Base-by-base conservation (phyloP, 1,140 invertebrate species). In the Nephotettix cincticeps region DNA sequence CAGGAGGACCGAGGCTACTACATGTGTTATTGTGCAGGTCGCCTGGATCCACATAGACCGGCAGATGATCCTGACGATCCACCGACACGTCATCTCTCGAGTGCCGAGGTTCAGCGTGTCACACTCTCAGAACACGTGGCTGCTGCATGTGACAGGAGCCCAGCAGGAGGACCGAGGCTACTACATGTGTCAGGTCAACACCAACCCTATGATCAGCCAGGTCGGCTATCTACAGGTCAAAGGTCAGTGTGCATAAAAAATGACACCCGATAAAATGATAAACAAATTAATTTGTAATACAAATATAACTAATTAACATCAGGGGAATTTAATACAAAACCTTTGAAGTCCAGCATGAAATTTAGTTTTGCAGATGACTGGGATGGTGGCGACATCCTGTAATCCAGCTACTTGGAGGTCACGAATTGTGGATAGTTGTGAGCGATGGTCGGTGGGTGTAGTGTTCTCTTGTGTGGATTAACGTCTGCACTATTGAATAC, bases 151-250 rank as follows among this genome's bases (percentile, higher is more conserved):
- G 47, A 91, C 86, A 77, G 90, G 91, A 77, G 93, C 94, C 17
- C 93, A 95, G 77, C 89, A 92, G 79, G 91, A 95, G 78, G 93
- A 96, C 81, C 85, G 93, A 47, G 94, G 93, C 17, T 93, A 93
- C 81, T 96, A 95, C 81, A 94, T 95, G 92, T 94, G 93, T 80
- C 92, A 95, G 85, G 90, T 97, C 64, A 97, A 97, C 81, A 95
- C 95, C 17, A 93, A 94, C 79, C 95, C 95, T 0, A 96, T 97
- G 93, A 96, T 96, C 72, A 94, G 90, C 78, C 93, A 95, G 87
- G 92, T 95, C 14, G 96, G 94, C 67, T 95, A 93, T 80, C 86
- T 98, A 4, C 92, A 97, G 84, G 94, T 98, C 72, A 93, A 96
- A 64, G 95, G 95, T 97, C 80, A 90, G 92, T 86, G 27, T 28